phyloP scores from a whole-genome alignment of 1,140 invertebrate species.

The Tetranychus urticae region DNA sequence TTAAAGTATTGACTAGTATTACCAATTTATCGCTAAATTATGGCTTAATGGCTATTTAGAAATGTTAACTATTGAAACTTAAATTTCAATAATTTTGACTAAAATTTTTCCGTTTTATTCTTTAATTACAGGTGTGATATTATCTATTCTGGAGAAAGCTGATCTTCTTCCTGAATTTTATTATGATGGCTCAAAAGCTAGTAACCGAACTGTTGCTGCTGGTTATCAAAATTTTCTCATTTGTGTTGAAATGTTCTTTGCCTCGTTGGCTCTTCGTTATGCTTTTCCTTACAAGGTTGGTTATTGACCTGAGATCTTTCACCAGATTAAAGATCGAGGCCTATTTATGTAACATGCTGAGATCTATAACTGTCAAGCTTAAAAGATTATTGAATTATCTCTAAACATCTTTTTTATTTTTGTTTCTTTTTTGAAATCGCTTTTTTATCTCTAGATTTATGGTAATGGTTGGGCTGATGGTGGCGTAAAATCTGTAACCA shows the following conservation, averaged over 20 bases:
- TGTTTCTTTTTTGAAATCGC: neutral
- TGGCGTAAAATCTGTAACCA: slow-evolving; percentile 72
- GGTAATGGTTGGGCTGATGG: slow-evolving; percentile 40
- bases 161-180: slow-evolving; percentile 34
- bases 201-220: slow-evolving; percentile 86
- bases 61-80: too few species aligned
- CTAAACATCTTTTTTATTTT: too few species aligned
- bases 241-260: slow-evolving; percentile 97
- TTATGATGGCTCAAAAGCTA: slow-evolving; percentile 23
- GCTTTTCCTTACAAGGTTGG: slow-evolving; percentile 50
- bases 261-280: slow-evolving; percentile 78
- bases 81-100: too few species aligned
- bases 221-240: slow-evolving; percentile 99
- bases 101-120: too few species aligned
- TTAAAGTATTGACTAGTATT: too few species aligned
- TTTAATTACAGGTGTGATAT: slow-evolving; percentile 46
- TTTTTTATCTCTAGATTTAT: slow-evolving; percentile 22
- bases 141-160: slow-evolving; percentile 88
- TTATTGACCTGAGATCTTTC: neutral
- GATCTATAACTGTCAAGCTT: too few species aligned
- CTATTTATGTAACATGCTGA: too few species aligned
- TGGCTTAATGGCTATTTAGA: too few species aligned
- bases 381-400: too few species aligned
- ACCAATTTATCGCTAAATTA: too few species aligned
- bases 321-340: too few species aligned